A percentile compares a stretch with the other conserved stretches of the same genome.
phyloP scores from a whole-genome alignment of 2,113 vertebrate species.

The Baryphthengus martii region DNA sequence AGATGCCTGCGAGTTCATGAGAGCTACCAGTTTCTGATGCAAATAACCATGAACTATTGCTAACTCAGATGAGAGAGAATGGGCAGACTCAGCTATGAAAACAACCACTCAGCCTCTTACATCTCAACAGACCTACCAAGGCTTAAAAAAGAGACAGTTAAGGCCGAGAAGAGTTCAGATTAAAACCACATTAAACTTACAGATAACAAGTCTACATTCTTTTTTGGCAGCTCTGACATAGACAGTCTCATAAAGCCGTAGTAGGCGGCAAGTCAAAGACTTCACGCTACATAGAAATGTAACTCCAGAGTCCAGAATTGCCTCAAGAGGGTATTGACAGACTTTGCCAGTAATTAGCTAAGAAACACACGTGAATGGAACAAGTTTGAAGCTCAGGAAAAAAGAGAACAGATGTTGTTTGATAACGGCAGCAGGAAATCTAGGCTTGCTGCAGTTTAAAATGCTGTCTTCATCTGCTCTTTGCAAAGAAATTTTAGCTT shows the following conservation, averaged over 20 bases:
- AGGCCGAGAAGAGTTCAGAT: not conserved
- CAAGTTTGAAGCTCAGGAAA: not conserved
- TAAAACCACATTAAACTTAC: not conserved
- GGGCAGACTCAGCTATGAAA: not conserved
- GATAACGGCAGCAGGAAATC: not conserved
- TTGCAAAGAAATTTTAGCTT: not conserved
- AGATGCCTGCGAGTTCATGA: not conserved
- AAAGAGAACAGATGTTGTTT: not conserved
- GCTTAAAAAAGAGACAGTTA: not conserved
- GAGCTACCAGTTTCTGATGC: not conserved
- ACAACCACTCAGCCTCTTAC: not conserved
- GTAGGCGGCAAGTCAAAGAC: not conserved
- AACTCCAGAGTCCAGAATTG: not conserved
- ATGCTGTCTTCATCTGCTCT: not conserved
- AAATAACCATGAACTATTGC: not conserved
- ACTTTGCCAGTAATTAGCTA: not conserved
- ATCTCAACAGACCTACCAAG: not conserved
- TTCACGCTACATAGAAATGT: not conserved
- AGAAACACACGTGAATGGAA: not conserved
- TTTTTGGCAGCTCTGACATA: not conserved
- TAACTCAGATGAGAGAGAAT: not conserved
- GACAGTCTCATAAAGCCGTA: fast-evolving
- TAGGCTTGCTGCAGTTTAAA: not conserved
- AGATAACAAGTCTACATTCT: not conserved
- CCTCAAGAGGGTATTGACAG: not conserved